Conservation (phyloP, 1,140 invertebrate species). For the Chlorops oryzae region DNA sequence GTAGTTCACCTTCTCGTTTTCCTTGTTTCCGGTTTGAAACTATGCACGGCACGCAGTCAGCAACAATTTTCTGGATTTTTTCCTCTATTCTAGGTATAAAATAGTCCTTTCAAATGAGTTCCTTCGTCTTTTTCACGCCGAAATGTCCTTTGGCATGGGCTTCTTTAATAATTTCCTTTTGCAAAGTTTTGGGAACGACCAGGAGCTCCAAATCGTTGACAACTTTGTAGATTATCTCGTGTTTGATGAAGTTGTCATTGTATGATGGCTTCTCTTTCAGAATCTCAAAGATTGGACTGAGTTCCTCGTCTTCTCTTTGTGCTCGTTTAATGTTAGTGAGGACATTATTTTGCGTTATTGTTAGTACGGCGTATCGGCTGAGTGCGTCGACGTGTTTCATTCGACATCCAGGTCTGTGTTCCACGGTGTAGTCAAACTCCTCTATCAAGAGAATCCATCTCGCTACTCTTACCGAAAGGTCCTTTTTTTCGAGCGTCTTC, state of each 20-base stretch:
- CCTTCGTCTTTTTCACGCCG: constrained; percentile 39
- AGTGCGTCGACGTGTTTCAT: constrained; percentile 37
- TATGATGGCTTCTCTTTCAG: constrained; percentile 1
- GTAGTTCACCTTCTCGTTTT: constrained; percentile 43
- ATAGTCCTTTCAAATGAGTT: constrained; percentile 41
- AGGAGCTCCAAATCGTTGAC: constrained; percentile 19
- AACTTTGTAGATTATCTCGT: constrained; percentile 26
- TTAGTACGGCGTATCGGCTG: constrained; percentile 20
- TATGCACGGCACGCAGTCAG: constrained; percentile 38
- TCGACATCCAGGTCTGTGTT: constrained; percentile 19
- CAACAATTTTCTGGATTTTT: constrained; percentile 34
- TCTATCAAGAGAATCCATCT: constrained; percentile 28
- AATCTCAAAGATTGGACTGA: neutral
- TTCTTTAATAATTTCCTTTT: constrained; percentile 30
- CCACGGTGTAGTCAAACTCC: constrained; percentile 26
- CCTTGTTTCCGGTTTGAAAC: constrained; percentile 30
- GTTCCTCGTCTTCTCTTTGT: constrained; percentile 16
- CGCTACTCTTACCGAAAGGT: constrained; percentile 25
- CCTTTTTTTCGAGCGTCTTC: constrained; percentile 34
- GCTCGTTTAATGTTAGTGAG: constrained; percentile 11
- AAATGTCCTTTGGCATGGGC: constrained; percentile 44
- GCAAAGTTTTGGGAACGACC: constrained; percentile 31
- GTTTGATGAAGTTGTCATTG: constrained; percentile 17
- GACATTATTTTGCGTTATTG: constrained; percentile 1
- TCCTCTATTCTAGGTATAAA: constrained; percentile 36